These are phyloP conservation scores for Agrypnus murinus DNA, from an alignment of 2,888 invertebrate genomes.

Conservation along the genomic window DNA sequence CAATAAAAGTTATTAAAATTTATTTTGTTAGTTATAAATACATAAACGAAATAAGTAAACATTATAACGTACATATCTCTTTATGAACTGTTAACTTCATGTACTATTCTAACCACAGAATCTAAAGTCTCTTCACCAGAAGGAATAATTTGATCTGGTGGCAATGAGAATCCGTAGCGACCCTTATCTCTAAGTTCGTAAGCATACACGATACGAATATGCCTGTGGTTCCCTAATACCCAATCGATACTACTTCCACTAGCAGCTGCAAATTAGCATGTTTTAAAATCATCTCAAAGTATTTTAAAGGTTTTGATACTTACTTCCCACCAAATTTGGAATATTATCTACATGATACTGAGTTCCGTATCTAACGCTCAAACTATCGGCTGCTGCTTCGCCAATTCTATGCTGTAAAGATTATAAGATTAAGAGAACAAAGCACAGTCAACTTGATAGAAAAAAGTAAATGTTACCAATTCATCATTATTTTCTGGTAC, in stretches of 20 bases:
- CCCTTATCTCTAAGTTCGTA: no score
- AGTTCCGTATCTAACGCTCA: conserved; percentile 69
- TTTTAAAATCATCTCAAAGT: neutral
- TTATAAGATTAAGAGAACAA: no score
- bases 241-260: conserved; percentile 80
- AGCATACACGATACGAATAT: conserved; percentile 77
- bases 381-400: conserved; percentile 62
- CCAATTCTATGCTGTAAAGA: conserved; percentile 66
- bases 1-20: no score
- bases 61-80: no score
- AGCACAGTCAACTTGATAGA: no score
- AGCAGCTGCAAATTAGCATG: conserved; percentile 23
- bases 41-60: no score
- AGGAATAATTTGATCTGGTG: no score
- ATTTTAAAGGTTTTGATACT: conserved; percentile 55
- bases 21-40: no score
- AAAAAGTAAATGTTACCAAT: conserved; percentile 71
- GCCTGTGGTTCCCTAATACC: conserved; percentile 79
- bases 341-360: conserved; percentile 70
- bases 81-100: conserved; percentile 64
- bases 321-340: conserved; percentile 72
- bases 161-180: conserved; percentile 79
- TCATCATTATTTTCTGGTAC: conserved; percentile 75
- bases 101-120: conserved; percentile 72
- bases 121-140: conserved; percentile 79